Evolutionary conservation across 2,888 invertebrate species (phyloP).

Genomic region (Sclerodermus sp.): DNA sequence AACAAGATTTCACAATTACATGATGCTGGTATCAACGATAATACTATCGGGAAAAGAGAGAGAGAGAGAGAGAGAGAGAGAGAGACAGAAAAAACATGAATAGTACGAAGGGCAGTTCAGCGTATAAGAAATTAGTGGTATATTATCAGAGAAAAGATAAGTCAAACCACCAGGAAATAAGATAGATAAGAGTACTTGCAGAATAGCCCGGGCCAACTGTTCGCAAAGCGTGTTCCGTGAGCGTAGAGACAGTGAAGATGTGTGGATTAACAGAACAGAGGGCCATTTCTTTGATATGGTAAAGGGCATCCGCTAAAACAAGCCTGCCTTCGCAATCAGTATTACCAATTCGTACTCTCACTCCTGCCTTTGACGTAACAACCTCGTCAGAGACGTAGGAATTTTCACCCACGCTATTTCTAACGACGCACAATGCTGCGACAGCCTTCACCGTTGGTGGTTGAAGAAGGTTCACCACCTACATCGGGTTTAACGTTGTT

Average conservation of each 20-base stretch:
- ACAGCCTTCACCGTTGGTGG: constrained; percentile 78
- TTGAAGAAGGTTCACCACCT: constrained; percentile 68
- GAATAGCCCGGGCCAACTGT: constrained; percentile 73
- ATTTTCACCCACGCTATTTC: constrained; percentile 89
- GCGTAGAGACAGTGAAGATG: constrained; percentile 86
- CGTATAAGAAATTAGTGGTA: too few relatives aligned
- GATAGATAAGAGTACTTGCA: too few relatives aligned
- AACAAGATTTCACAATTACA: constrained; percentile 6
- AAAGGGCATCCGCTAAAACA: constrained; percentile 89
- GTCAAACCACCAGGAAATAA: too few relatives aligned
- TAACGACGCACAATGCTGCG: constrained; percentile 80
- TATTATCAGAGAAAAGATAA: too few relatives aligned
- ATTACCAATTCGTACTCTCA: constrained; percentile 85
- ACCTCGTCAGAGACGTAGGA: constrained; percentile 90
- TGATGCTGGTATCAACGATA: too few relatives aligned
- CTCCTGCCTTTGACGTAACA: constrained; percentile 78
- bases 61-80: too few relatives aligned
- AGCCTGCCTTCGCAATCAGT: constrained; percentile 95
- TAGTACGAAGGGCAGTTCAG: too few relatives aligned
- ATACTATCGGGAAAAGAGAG: too few relatives aligned
- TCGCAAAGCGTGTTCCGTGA: constrained; percentile 82
- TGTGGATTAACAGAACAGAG: constrained; percentile 73
- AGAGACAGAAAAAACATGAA: too few relatives aligned
- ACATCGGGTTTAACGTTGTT: not conserved
- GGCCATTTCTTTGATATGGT: constrained; percentile 74